Evolutionary conservation across 2,113 vertebrate genomes (phyloP), one percentile per base, ranked within the genome.

Genomic region (Caretta caretta): DNA sequence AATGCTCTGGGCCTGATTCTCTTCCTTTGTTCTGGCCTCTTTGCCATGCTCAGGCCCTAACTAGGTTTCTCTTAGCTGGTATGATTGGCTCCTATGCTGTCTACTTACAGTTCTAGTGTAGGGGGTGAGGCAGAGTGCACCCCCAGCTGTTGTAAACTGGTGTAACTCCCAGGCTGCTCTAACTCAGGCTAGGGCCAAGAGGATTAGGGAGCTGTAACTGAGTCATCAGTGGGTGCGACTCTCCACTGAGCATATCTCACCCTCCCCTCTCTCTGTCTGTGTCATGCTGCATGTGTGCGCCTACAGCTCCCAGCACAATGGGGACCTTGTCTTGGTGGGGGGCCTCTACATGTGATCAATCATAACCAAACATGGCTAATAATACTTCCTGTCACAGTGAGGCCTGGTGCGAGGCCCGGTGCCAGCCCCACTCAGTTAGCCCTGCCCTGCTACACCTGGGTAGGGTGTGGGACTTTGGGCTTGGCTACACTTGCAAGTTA

Each of bases 291-390:
- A 6, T 78, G 38, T 88, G 49, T 84, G 69, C 1, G 0, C 54
- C 17, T 1, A 31, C 2, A 1, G 65, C 65, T n/a, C 8, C 17
- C 10, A 16, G 4, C n/a, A 1, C 17, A 0, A 27, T 38, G 9
- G 75, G 24, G 25, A 42, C 25, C 24, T 49, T 80, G 14, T 1
- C 11, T 6, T 81, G 57, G 4, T n/a, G 78, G 20, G 22, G 76
- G n/a, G 22, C 50, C 1, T 75, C 4, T 54, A 12, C 75, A 84
- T 51, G 13, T 14, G 69, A 17, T n/a, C 86, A 89, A 84, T 35
- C 35, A 8, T 89, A 69, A 69, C 48, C 35, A 75, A 46, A 42
- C 59, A 29, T 38, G 29, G 20, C 76, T 90, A 56, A 86, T 84
- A 96, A 54, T 46, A 6, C 13, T 81, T 57, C 56, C 12, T n/a